Base-by-base conservation (phyloP, 1,140 invertebrate genomes). In the Apis laboriosa region DNA sequence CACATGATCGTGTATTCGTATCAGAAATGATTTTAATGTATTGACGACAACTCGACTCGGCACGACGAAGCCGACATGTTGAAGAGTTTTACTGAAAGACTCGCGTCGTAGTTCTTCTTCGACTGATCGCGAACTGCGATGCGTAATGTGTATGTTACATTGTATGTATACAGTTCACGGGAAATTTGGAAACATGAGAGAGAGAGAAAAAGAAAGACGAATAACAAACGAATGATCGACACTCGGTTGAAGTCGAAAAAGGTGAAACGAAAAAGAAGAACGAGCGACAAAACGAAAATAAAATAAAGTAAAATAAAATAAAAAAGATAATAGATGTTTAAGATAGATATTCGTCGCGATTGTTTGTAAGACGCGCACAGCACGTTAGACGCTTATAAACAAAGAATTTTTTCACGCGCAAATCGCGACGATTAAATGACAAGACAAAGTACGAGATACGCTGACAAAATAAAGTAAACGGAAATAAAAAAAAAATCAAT, bases 341-440 rank as follows among this genome's bases (percentile, higher is more conserved):
- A 77, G 61, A 28, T 77, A 56, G 64, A 80, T 82, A 21, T 53
- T 78, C 78, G 85, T 83, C 85, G 74, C 77, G 83, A 84, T 77
- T 73, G 19, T 77, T 85, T 49, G 58, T 43, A 84, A 55, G 66
- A 74, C 34, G 75, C 81, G 82, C 81, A 82, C 80, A 84, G 80
- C 83, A 80, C 70, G 28, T 63, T 77, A 77, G 75, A 77, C 61
- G 75, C 60, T 77, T 66, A 43, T 43, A 34, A 66, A 64, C 53
- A 67, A 51, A 64, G 74, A 76, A 64, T 63, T 76, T 28, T 61
- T 77, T n/a, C 75, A 64, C 61, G 75, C 75, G 75, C 24, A 53
- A 58, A 80, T 86, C 70, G 58, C 77, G 51, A 66, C 55, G 70
- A 72, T 13, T 49, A 43, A 43, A 68, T 61, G n/a, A 63, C 63